phyloP scores from a whole-genome alignment of 2,797 vertebrate species.

The Cryptoprocta ferox region DNA sequence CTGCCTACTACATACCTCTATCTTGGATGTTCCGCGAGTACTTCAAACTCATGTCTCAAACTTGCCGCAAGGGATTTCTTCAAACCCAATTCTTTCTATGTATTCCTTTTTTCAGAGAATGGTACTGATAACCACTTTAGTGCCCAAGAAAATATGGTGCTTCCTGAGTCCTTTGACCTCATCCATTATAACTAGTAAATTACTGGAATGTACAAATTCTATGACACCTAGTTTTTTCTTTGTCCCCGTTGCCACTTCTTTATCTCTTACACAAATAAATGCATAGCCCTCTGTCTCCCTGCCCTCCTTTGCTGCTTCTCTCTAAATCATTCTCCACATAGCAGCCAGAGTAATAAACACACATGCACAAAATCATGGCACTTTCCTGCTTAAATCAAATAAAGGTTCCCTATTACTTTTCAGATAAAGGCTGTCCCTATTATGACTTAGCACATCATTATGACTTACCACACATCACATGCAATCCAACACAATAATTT shows the following conservation, averaged over 20 bases:
- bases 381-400: background rate
- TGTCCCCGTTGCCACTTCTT: background rate
- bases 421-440: background rate
- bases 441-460: background rate
- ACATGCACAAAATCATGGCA: background rate
- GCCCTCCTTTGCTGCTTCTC: background rate
- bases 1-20: background rate
- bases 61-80: background rate
- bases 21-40: conserved; percentile 14
- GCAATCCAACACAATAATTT: background rate
- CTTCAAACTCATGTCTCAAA: conserved; percentile 1
- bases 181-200: background rate
- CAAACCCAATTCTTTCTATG: background rate
- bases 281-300: background rate
- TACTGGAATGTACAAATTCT: background rate
- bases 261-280: background rate
- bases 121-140: background rate
- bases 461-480: background rate
- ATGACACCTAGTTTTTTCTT: background rate
- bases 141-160: background rate
- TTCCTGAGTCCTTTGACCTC: background rate
- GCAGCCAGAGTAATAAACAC: background rate
- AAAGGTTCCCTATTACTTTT: background rate
- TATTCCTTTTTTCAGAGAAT: background rate
- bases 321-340: background rate